Conservation (phyloP, 2,797 vertebrate species). For the Pogoniulus pusillus region DNA sequence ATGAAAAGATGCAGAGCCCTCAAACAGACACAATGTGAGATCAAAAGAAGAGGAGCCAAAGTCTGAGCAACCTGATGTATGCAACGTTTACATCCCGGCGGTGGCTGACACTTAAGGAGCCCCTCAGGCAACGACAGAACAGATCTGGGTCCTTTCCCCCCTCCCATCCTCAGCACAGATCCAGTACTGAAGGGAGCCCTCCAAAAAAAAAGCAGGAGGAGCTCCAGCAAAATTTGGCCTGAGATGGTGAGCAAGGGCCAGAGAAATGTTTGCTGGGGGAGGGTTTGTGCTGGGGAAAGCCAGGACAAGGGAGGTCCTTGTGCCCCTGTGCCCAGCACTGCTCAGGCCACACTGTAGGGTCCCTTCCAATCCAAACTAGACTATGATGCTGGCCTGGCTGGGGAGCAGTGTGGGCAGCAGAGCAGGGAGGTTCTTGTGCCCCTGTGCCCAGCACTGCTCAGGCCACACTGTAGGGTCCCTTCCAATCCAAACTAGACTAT, state of each 20-base stretch:
- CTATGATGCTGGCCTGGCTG: too few relatives aligned
- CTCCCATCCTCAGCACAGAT: neutral
- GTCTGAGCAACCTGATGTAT: conserved; percentile 22
- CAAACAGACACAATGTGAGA: conserved; percentile 47
- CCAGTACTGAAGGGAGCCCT: neutral
- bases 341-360: too few relatives aligned
- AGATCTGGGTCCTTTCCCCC: neutral
- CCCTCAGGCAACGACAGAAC: neutral
- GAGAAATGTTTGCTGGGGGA: neutral
- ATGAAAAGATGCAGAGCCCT: conserved; percentile 44
- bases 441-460: too few relatives aligned
- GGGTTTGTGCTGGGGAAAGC: neutral
- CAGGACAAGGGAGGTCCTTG: too few relatives aligned
- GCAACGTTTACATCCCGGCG: conserved; percentile 22
- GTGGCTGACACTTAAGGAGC: conserved; percentile 6
- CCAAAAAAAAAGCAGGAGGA: neutral
- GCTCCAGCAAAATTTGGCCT: neutral
- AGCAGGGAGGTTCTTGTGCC: too few relatives aligned
- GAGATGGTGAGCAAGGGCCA: neutral
- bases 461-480: too few relatives aligned
- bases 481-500: too few relatives aligned
- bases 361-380: too few relatives aligned
- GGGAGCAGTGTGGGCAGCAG: too few relatives aligned
- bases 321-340: too few relatives aligned
- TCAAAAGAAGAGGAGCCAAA: conserved; percentile 54